Base-by-base conservation (phyloP, 2,888 invertebrate species). In the Drosophila greeni region DNA sequence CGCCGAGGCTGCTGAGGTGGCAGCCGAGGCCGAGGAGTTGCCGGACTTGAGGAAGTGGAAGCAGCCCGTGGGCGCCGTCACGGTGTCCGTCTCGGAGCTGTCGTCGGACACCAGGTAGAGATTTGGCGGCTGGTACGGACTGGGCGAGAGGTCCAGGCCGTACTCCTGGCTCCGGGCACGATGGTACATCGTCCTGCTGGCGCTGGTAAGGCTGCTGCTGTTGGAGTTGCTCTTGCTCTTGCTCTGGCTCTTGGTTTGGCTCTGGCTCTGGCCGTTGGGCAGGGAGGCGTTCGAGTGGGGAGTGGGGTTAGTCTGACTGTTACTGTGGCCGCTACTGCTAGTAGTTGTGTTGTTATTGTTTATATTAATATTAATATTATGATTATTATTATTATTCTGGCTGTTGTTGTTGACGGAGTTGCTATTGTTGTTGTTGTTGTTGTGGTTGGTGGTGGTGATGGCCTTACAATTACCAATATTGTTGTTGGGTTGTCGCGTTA, bases 151-250 rank as follows among this genome's bases (percentile, higher is more conserved):
- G 72, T 88, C 87, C 47, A 88, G 67, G 6, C 87, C 88, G 59
- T 86, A 85, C 72, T 88, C 89, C 70, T 88, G 88, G 65, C 88
- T 88, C 53, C 82, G 66, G 12, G 79, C 79, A 6, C 82, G 82
- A 49, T 66, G 57, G 40, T 77, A 78, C 45, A 60, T 66, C 36
- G 43, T 18, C 1, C 29, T 52, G 43, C 18, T 62, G 43, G 29
- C 48, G 53, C 47, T 40, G 55, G 42, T 43, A 39, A 61, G 48
- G 62, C 20, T 54, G 20, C 45, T 66, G 52, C 47, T 64, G 40
- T 55, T 54, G 53, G 42, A 62, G 61, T 57, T 39, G 58, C 8
- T 26, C 29, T 29, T 24, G 29, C 24, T 6, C 12, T n/a, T 23
- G 24, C 24, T 24, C 9, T 26, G 9, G 31, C 34, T 34, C 11